Evolutionary conservation across 2,113 vertebrate species (phyloP).

Genomic region (Lepus europaeus): DNA sequence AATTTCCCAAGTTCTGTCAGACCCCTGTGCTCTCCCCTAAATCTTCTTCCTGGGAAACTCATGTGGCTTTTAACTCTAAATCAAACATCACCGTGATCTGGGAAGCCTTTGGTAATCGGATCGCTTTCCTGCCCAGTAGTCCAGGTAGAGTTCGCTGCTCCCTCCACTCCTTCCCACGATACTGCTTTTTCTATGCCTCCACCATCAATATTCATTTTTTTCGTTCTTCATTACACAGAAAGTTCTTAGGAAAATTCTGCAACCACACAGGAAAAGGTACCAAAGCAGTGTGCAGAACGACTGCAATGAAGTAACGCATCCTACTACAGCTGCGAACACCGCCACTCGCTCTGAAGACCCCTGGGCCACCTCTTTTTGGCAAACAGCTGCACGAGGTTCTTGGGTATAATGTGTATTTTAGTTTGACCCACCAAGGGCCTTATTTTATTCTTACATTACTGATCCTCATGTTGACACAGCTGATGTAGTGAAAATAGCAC

Average conservation of each 20-base stretch:
- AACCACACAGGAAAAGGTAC: not conserved
- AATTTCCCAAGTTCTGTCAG: constrained; percentile 43
- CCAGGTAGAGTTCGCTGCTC: not conserved
- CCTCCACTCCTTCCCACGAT: not conserved
- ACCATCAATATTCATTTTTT: not conserved
- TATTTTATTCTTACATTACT: constrained; percentile 6
- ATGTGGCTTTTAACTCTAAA: constrained; percentile 41
- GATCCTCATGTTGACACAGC: not conserved
- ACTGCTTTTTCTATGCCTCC: not conserved
- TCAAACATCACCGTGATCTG: not conserved
- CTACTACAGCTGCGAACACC: not conserved
- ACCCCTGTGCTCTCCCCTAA: not conserved
- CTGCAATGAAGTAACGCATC: not conserved
- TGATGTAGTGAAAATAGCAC: constrained; percentile 22
- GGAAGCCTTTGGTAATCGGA: constrained; percentile 10
- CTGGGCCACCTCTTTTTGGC: not conserved
- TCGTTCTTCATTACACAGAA: not conserved
- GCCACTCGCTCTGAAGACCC: not conserved
- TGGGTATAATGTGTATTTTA: constrained; percentile 30
- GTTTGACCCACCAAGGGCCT: not conserved
- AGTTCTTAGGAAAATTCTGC: not conserved
- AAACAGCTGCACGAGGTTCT: constrained; percentile 19
- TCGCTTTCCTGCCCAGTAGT: not conserved
- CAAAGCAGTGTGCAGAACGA: not conserved
- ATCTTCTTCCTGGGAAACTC: constrained; percentile 18